These are phyloP conservation scores for Sebastolobus alascanus DNA, from an alignment of 2,797 vertebrate species.

Conservation along the genomic window DNA sequence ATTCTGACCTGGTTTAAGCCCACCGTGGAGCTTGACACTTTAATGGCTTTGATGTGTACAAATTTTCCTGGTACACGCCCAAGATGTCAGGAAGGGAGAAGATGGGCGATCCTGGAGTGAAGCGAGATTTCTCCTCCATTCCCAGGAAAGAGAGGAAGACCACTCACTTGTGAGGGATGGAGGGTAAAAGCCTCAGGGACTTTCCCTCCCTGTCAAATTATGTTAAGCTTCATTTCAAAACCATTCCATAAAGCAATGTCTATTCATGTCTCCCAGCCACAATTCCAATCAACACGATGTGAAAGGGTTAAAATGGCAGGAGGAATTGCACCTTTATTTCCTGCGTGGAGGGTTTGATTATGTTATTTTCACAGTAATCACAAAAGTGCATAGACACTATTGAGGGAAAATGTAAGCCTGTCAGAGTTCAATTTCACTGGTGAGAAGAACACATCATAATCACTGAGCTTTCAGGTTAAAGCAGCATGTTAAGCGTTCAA, in stretches of 20 bases:
- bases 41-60: constrained; percentile 81
- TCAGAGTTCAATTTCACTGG: constrained; percentile 30
- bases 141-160: constrained; percentile 33
- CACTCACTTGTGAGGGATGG: constrained; percentile 21
- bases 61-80: constrained; percentile 53
- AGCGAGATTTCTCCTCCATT: constrained; percentile 36
- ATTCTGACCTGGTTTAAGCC: constrained; percentile 66
- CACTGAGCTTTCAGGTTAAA: constrained; percentile 45
- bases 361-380: constrained; percentile 38
- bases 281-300: constrained; percentile 16
- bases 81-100: constrained; percentile 49
- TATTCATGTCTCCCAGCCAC: constrained; percentile 15
- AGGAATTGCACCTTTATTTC: constrained; percentile 14
- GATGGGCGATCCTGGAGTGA: constrained; percentile 22
- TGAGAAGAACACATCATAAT: constrained; percentile 28
- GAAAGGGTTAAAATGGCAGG: neutral
- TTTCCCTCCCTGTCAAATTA: constrained; percentile 35
- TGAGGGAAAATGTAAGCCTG: constrained; percentile 16
- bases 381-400: neutral
- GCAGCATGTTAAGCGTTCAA: constrained; percentile 24
- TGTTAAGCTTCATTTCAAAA: constrained; percentile 38
- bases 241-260: constrained; percentile 11
- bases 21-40: constrained; percentile 68
- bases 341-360: constrained; percentile 18
- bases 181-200: constrained; percentile 30